Base-by-base conservation (phyloP, 2,888 invertebrate species). In the Sinohyriopsis cumingii region DNA sequence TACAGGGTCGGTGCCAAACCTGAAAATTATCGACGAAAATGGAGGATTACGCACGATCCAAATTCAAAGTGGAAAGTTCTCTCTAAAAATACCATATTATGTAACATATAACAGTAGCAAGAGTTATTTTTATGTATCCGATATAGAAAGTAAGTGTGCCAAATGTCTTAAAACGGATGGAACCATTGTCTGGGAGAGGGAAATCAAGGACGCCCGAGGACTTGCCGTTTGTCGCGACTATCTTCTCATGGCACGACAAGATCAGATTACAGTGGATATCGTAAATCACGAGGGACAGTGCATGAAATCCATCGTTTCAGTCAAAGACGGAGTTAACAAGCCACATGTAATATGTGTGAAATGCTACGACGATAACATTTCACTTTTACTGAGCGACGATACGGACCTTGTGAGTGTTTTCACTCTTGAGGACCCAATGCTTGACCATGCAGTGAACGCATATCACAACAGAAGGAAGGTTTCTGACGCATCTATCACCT, bases 101-200 rank as follows among this genome's bases (percentile, higher is more conserved):
- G 20, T 77, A 5, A 62, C 63, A 6, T 70, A 59, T 59, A 45
- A 54, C 5, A 55, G 55, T 20, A 18, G 6, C 45, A 66, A 68
- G 3, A 55, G 57, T 12, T 20, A 19, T 12, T 74, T 72, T 20
- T 63, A 62, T 25, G 19, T 77, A 7, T 68, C 72, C 0, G 77
- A 77, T 59, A 65, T 56, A 12, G 28, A 59, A 0, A 68, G 57
- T 45, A 59, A 54, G 20, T 71, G 71, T 59, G 5, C 75, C 20
- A 73, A 73, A 65, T 70, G 65, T 59, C 19, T 75, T 22, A 63
- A 59, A 15, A 60, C 45, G 19, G 55, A 7, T 12, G 77, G 74
- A 22, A 60, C 53, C 1, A 56, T 75, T 4, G 55, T 73, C 19
- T 77, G 77, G 77, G 77, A 77, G 61, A 72, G 65, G 28, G 63